Conservation (phyloP, 2,113 vertebrate genomes). For the Tyto alba region DNA sequence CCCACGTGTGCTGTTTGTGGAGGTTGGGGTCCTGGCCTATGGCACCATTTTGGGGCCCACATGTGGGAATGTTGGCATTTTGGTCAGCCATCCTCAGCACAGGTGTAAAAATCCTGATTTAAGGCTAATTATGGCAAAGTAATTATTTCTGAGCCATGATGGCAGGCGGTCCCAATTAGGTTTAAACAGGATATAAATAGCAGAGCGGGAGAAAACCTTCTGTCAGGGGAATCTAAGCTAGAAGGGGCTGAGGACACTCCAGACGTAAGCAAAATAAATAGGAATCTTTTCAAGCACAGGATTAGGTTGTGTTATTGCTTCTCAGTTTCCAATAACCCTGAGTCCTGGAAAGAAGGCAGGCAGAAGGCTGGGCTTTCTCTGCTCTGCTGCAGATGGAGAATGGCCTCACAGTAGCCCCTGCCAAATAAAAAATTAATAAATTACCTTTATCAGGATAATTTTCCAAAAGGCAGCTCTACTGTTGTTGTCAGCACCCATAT, state of each 20-base stretch:
- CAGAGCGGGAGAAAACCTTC: neutral
- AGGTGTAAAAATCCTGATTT: constrained; percentile 18
- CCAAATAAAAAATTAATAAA: neutral
- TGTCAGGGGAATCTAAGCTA: neutral
- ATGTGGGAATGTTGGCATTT: neutral
- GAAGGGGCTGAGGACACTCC: neutral
- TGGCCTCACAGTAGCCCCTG: neutral
- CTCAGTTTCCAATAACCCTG: neutral
- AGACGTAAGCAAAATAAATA: neutral
- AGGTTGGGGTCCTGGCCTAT: neutral
- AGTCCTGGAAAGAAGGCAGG: neutral
- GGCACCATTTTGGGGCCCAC: neutral
- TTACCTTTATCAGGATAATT: neutral
- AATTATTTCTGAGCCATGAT: constrained; percentile 26
- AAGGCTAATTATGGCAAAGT: constrained; percentile 11
- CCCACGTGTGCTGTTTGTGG: fast-evolving
- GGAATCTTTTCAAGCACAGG: neutral
- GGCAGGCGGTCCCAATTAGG: constrained; percentile 4
- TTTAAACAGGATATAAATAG: neutral
- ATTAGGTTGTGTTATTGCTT: neutral
- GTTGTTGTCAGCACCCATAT: neutral
- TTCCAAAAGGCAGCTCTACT: neutral
- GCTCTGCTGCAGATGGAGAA: neutral
- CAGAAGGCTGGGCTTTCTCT: neutral
- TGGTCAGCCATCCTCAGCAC: neutral